A percentile compares a stretch with the other conserved stretches of the same genome.
phyloP scores from a whole-genome alignment of 1,140 invertebrate genomes.

The Drosophila rufa region DNA sequence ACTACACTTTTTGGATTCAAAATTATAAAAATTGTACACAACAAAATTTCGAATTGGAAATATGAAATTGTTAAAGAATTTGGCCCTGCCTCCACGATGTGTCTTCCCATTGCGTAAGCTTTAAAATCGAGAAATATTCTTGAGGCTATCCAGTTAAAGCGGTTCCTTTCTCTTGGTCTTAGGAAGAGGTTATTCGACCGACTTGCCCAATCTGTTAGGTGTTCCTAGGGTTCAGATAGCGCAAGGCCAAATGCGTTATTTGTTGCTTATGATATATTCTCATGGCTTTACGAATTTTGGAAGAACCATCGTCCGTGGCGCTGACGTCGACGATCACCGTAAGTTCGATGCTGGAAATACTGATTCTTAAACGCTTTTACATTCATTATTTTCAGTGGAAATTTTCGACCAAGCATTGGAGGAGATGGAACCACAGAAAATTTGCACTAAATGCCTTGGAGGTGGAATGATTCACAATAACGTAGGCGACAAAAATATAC shows the following conservation, averaged over 20 bases:
- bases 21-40: constrained; percentile 20
- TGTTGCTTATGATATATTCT: constrained; percentile 41
- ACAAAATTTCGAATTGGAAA: not conserved
- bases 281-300: constrained; percentile 41
- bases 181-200: constrained; percentile 12
- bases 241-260: constrained; percentile 40
- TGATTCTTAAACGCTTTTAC: too few relatives aligned
- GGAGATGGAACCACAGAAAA: constrained; percentile 29
- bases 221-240: constrained; percentile 26
- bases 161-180: not conserved
- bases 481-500: constrained; percentile 1
- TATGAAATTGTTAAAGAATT: constrained; percentile 13
- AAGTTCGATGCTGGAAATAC: not conserved
- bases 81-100: not conserved
- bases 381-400: constrained; percentile 2
- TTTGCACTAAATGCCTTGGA: constrained; percentile 51
- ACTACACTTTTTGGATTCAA: constrained; percentile 11
- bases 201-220: constrained; percentile 1
- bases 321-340: constrained; percentile 37
- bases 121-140: not conserved
- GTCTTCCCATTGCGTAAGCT: constrained; percentile 36
- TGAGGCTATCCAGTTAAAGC: not conserved
- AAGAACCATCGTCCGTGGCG: constrained; percentile 46
- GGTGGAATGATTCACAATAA: constrained; percentile 49
- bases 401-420: constrained; percentile 32